These are phyloP conservation scores for Plebejus argus DNA, from an alignment of 2,888 invertebrate genomes.

Conservation along the genomic window DNA sequence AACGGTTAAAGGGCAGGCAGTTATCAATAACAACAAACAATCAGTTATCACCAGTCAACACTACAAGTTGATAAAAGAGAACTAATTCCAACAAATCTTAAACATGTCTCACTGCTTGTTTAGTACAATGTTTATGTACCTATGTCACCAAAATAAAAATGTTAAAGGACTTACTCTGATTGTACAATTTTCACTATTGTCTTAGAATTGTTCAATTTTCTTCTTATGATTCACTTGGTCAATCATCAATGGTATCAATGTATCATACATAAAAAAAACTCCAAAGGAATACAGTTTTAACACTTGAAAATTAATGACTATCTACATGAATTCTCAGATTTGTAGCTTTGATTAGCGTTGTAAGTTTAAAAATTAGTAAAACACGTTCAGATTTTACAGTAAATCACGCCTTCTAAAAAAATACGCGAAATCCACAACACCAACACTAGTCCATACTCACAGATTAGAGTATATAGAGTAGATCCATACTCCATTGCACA, in stretches of 20 bases:
- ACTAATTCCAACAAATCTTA: background rate
- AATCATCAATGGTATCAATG: background rate
- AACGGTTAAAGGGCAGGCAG: background rate
- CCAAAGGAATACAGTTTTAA: background rate
- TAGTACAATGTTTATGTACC: background rate
- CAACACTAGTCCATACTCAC: too few species aligned
- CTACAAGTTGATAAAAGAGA: background rate
- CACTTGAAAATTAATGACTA: background rate
- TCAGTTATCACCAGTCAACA: background rate
- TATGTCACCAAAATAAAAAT: background rate
- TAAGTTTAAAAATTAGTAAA: too few species aligned
- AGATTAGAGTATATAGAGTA: too few species aligned
- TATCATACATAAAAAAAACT: background rate
- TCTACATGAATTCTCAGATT: too few species aligned
- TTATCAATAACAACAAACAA: slow-evolving; percentile 9
- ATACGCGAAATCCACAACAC: too few species aligned
- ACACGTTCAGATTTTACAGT: too few species aligned
- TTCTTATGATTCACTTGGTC: slow-evolving; percentile 27
- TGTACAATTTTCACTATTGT: slow-evolving; percentile 35
- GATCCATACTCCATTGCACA: too few species aligned
- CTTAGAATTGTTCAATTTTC: slow-evolving; percentile 29
- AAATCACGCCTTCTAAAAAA: too few species aligned
- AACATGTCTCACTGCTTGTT: background rate
- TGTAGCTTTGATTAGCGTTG: too few species aligned
- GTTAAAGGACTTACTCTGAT: slow-evolving; percentile 38